phyloP scores from a whole-genome alignment of 2,888 invertebrate genomes.

The Corbicula japonica region DNA sequence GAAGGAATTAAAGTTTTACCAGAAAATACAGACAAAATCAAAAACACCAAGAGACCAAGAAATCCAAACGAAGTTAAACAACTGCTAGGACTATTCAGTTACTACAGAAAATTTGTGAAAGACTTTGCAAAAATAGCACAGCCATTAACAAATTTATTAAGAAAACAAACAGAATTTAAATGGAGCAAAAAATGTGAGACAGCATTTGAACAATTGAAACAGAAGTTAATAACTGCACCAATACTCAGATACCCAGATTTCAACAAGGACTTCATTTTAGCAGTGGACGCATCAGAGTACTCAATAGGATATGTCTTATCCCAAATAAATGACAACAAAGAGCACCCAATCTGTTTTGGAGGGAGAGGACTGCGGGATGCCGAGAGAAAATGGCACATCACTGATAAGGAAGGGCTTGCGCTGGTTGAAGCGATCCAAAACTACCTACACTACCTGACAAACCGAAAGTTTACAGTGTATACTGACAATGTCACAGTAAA shows the following conservation, averaged over 20 bases:
- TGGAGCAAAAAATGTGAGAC: slow-evolving; percentile 49
- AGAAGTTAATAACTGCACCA: slow-evolving; percentile 28
- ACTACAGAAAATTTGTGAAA: slow-evolving; percentile 50
- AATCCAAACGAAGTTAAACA: slow-evolving; percentile 34
- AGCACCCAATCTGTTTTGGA: slow-evolving; percentile 50
- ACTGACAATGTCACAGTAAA: slow-evolving; percentile 62
- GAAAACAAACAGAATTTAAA: slow-evolving; percentile 38
- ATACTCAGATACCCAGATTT: slow-evolving; percentile 52
- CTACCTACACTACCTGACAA: slow-evolving; percentile 49
- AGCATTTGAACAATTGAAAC: slow-evolving; percentile 33
- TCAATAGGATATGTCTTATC: slow-evolving; percentile 49
- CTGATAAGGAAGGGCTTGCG: slow-evolving; percentile 61
- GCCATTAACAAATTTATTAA: slow-evolving; percentile 39
- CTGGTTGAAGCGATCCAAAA: slow-evolving; percentile 60
- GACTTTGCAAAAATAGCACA: slow-evolving; percentile 47
- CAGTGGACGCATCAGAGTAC: slow-evolving; percentile 44
- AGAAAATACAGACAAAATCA: slow-evolving; percentile 28
- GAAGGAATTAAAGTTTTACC: slow-evolving; percentile 39
- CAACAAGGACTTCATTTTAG: slow-evolving; percentile 31
- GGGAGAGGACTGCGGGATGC: slow-evolving; percentile 42
- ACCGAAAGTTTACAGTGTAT: slow-evolving; percentile 43
- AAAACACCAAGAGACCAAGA: slow-evolving; percentile 22
- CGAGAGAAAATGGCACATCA: slow-evolving; percentile 52
- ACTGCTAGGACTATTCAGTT: slow-evolving; percentile 37
- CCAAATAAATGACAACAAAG: slow-evolving; percentile 32